Evolutionary conservation across 2,113 vertebrate species (phyloP).

Genomic region (Theristicus caerulescens): DNA sequence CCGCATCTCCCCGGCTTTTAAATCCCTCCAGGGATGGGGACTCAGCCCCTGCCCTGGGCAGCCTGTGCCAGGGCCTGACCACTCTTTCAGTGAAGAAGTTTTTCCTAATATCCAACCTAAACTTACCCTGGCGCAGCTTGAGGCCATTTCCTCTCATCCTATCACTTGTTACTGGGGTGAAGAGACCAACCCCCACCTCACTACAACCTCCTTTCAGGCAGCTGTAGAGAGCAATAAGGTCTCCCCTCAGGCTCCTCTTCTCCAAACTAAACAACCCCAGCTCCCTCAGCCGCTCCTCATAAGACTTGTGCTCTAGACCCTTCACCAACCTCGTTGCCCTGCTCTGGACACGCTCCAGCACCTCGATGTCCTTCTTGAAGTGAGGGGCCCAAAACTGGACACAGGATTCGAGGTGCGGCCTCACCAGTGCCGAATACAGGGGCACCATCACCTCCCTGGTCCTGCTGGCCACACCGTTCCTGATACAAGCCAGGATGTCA

Average conservation of each 20-base stretch:
- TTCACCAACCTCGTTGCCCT: neutral
- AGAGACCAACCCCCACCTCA: no score
- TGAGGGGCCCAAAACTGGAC: neutral
- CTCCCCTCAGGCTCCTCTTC: neutral
- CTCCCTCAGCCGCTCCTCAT: neutral
- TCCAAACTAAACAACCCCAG: neutral
- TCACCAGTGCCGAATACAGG: neutral
- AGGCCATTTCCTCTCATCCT: no score
- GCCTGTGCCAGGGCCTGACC: no score
- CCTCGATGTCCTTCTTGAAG: neutral
- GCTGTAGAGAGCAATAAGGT: neutral
- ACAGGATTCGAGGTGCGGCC: neutral
- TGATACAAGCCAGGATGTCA: neutral
- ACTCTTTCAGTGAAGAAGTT: no score
- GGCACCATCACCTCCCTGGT: rapidly evolving
- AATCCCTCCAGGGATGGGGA: no score
- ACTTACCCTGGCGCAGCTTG: no score
- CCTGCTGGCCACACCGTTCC: neutral
- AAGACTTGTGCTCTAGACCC: neutral
- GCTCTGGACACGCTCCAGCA: neutral
- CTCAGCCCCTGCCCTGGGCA: no score
- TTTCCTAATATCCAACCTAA: no score
- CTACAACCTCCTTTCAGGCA: neutral
- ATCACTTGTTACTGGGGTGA: no score
- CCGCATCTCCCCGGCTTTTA: no score